Evolutionary conservation across 2,797 vertebrate genomes (phyloP).

Genomic region (Spinus pinus): DNA sequence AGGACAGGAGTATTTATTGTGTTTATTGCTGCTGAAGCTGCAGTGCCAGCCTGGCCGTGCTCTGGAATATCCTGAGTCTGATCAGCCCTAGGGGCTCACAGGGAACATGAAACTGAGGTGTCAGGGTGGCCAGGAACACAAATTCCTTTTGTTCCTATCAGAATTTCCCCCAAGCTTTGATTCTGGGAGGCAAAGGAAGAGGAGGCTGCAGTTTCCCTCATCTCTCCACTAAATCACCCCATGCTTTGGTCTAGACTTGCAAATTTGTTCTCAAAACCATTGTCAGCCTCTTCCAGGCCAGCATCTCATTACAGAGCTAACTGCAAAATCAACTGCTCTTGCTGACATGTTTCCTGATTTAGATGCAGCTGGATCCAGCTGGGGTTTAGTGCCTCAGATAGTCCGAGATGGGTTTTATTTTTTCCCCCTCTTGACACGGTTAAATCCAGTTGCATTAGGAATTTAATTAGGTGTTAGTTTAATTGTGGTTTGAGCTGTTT

Average conservation of each 20-base stretch:
- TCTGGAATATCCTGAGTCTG: background rate
- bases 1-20: background rate
- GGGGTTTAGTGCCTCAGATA: conserved; percentile 20
- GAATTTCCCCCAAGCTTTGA: background rate
- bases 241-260: conserved; percentile 33
- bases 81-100: background rate
- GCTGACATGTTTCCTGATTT: conserved; percentile 43
- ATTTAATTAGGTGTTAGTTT: conserved; percentile 64
- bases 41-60: background rate
- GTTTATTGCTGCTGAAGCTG: background rate
- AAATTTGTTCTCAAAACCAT: conserved; percentile 11
- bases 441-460: conserved; percentile 68
- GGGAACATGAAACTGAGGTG: background rate
- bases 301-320: conserved; percentile 37
- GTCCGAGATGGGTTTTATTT: conserved; percentile 43
- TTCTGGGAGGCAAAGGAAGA: background rate
- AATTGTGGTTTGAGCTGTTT: conserved; percentile 41
- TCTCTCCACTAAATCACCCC: background rate
- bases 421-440: conserved; percentile 55
- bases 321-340: background rate
- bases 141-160: background rate
- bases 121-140: background rate
- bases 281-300: background rate
- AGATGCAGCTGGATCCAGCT: conserved; percentile 28
- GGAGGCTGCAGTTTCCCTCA: background rate